Percentiles rank a stretch among this genome's conserved stretches.
Conservation (phyloP, 2,797 vertebrate species). For the Alca torda region DNA sequence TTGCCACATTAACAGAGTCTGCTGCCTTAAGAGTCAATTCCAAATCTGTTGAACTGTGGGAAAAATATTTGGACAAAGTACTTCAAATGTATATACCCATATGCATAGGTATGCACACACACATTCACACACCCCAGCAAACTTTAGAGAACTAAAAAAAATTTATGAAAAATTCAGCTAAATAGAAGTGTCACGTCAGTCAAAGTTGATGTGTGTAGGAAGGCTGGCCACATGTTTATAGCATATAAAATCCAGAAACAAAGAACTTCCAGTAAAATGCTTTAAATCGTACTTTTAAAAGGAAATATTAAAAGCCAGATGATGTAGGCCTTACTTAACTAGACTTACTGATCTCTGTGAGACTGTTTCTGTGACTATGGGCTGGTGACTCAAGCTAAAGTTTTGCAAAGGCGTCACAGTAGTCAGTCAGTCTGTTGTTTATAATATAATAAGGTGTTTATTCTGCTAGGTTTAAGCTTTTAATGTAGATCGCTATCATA, state of each 20-base stretch:
- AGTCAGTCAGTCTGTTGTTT: neutral
- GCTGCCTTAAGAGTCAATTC: neutral
- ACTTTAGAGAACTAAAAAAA: conserved; percentile 19
- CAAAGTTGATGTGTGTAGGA: conserved; percentile 10
- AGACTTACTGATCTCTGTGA: neutral
- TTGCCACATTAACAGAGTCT: neutral
- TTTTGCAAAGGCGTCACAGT: neutral
- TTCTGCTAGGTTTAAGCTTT: conserved; percentile 21
- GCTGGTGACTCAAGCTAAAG: neutral
- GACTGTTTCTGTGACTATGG: neutral
- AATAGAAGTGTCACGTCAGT: neutral
- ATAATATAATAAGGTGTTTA: neutral
- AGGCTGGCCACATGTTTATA: conserved; percentile 12
- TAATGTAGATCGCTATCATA: neutral
- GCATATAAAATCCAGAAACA: conserved; percentile 18
- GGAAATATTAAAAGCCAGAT: neutral
- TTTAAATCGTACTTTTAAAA: neutral
- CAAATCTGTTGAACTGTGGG: neutral
- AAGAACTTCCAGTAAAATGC: conserved; percentile 26
- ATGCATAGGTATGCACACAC: neutral
- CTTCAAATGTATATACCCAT: neutral
- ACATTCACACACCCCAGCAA: neutral
- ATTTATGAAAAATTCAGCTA: conserved; percentile 20
- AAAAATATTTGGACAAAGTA: neutral
- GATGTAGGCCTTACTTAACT: neutral